Percentiles rank a stretch among this genome's conserved stretches.
Conservation (phyloP, 1,140 invertebrate genomes). For the Drosophila sulfurigaster region DNA sequence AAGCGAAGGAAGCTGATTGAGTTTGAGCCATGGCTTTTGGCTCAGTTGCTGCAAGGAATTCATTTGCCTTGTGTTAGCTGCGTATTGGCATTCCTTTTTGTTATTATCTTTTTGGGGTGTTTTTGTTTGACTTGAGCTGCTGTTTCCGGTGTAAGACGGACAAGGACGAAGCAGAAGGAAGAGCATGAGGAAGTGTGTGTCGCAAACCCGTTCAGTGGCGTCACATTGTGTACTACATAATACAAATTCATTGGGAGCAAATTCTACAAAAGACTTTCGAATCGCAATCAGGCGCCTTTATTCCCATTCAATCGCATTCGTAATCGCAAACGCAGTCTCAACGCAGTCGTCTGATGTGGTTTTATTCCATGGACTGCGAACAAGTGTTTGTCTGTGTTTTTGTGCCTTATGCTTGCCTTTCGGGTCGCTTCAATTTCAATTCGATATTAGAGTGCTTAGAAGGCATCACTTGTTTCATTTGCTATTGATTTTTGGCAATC, state of each 20-base stretch:
- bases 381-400: conserved; percentile 20
- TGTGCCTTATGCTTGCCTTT: conserved; percentile 30
- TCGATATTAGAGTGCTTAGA: conserved; percentile 64
- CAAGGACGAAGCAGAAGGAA: background rate
- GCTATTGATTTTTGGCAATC: conserved; percentile 49
- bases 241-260: conserved; percentile 58
- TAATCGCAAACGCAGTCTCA: conserved; percentile 2
- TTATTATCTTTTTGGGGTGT: conserved; percentile 45
- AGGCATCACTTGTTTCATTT: conserved; percentile 32
- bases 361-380: conserved; percentile 12
- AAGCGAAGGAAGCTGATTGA: conserved; percentile 8
- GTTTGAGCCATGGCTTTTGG: conserved; percentile 24
- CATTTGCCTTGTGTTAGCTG: conserved; percentile 48
- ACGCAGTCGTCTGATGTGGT: conserved; percentile 17
- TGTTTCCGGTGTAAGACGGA: conserved; percentile 23
- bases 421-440: conserved; percentile 65
- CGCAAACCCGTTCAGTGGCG: background rate
- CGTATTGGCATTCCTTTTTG: conserved; percentile 16
- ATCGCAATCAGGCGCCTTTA: conserved; percentile 63
- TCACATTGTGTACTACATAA: conserved; percentile 39
- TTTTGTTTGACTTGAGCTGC: conserved; percentile 17
- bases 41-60: conserved; percentile 38
- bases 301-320: conserved; percentile 24
- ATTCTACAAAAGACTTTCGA: conserved; percentile 59
- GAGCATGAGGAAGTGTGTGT: background rate